Conservation (phyloP, 2,888 invertebrate genomes). For the Mythimna lalbum region DNA sequence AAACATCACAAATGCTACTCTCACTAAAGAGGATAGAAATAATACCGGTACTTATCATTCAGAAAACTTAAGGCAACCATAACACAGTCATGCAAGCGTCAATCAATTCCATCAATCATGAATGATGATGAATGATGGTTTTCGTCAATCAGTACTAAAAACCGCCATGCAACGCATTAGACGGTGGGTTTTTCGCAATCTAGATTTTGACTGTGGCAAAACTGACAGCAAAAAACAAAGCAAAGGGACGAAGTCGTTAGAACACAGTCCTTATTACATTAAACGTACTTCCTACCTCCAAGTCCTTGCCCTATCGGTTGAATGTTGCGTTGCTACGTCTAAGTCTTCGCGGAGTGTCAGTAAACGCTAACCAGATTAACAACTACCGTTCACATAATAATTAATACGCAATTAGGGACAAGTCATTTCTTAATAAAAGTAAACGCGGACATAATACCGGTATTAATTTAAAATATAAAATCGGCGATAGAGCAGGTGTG, state of each 20-base stretch:
- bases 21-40: neutral
- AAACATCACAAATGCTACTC: neutral
- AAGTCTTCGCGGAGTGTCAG: constrained; percentile 31
- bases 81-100: too few relatives aligned
- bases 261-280: constrained; percentile 15
- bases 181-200: too few relatives aligned
- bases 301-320: neutral
- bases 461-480: constrained; percentile 43
- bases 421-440: constrained; percentile 45
- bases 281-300: constrained; percentile 1
- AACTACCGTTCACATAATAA: constrained; percentile 33
- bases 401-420: constrained; percentile 37
- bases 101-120: too few relatives aligned
- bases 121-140: too few relatives aligned
- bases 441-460: constrained; percentile 53
- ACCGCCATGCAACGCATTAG: too few relatives aligned
- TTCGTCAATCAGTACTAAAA: too few relatives aligned
- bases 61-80: neutral
- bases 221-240: too few relatives aligned
- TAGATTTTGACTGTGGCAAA: too few relatives aligned
- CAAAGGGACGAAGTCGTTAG: neutral
- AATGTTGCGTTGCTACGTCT: constrained; percentile 17
- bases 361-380: constrained; percentile 58
- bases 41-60: neutral
- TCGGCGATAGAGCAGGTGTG: constrained; percentile 51